phyloP scores from a whole-genome alignment of 2,113 vertebrate species.

The Vulpes lagopus region DNA sequence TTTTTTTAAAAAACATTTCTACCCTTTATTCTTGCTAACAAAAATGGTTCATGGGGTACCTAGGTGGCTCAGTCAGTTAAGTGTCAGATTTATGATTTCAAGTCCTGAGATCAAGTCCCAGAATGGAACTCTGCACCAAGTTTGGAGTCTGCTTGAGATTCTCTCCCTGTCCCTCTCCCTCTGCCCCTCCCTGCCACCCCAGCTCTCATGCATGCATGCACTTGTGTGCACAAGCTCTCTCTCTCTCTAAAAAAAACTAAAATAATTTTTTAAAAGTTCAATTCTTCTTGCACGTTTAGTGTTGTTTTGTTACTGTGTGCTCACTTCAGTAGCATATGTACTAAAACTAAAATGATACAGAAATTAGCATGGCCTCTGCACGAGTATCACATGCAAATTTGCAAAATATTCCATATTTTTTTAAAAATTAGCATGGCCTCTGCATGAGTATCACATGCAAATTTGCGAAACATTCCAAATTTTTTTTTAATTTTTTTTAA shows the following conservation, averaged over 20 bases:
- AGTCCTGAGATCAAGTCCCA: background rate
- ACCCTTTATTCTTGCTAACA: constrained; percentile 93
- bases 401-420: background rate
- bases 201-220: too few species aligned
- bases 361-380: background rate
- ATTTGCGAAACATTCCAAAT: too few species aligned
- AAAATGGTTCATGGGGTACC: constrained; percentile 90
- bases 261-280: constrained; percentile 88
- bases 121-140: background rate
- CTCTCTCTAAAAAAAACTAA: constrained; percentile 74
- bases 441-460: too few species aligned
- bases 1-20: constrained; percentile 88
- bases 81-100: background rate
- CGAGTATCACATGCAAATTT: background rate
- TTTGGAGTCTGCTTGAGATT: background rate
- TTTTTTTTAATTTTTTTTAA: too few species aligned
- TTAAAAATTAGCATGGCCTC: background rate
- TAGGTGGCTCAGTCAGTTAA: background rate
- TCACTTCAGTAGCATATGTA: background rate
- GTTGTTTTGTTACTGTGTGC: background rate
- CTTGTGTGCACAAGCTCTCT: too few species aligned
- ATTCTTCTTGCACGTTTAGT: constrained; percentile 89
- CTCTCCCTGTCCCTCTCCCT: background rate
- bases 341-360: background rate
- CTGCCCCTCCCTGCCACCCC: background rate